Evolutionary conservation across 1,140 invertebrate species (phyloP), one percentile per base, ranked within the genome.

Genomic region (Argopecten irradians): DNA sequence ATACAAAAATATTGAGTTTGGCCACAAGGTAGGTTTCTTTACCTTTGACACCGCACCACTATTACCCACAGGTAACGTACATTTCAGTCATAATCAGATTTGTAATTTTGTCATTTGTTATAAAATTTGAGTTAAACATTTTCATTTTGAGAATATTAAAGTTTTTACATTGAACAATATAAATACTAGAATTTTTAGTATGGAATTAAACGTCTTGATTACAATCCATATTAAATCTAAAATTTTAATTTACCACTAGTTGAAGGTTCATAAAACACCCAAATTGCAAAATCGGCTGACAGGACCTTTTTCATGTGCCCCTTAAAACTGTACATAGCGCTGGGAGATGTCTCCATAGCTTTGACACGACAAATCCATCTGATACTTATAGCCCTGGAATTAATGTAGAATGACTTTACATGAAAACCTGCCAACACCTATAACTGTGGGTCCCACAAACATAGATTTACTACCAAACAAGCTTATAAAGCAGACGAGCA

Each of bases 381-480:
- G 55, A 71, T 71, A 71, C 55, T 71, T 71, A 71, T 71, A n/a
- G 55, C 22, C n/a, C 28, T 71, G 22, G 55, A 28, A 71, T 71
- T 71, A 71, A 71, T 71, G 55, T 71, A 3, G 55, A n/a, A 1
- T 71, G 55, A 71, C 55, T 71, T 28, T 5, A 71, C 55, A 71
- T 71, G 55, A 71, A 71, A 71, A 71, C 2, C 55, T 71, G 55
- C 55, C 55, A 71, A 71, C 55, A 71, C 55, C n/a, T 71, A 71
- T 71, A 71, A 28, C 22, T 2, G 43, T 28, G 7, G 5, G 55
- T 5, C 55, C 55, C 55, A 71, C 55, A n/a, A 71, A 28, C 55
- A 71, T 71, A 71, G 55, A 71, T 71, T 71, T 71, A 71, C 28
- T n/a, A 28, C 55, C n/a, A 71, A 71, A 71, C 55, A 28, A n/a